These are phyloP conservation scores for Alcis repandata DNA, from an alignment of 2,888 invertebrate genomes.

Conservation along the genomic window DNA sequence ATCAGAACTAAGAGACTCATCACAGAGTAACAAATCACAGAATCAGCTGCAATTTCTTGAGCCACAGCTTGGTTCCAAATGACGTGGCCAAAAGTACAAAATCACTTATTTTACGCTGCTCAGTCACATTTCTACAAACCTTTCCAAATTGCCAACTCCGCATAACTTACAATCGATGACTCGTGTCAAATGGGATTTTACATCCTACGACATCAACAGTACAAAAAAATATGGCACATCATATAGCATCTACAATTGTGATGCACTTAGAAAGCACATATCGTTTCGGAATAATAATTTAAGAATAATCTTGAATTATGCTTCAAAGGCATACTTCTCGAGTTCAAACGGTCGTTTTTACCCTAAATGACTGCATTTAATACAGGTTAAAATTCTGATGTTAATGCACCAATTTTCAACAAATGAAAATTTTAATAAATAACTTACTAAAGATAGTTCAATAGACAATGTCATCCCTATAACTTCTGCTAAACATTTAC, in stretches of 20 bases:
- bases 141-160: neutral
- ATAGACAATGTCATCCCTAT: neutral
- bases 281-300: too few relatives aligned
- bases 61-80: neutral
- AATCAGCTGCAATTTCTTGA: too few relatives aligned
- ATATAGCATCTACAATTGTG: neutral
- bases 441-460: neutral
- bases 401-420: neutral
- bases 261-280: neutral
- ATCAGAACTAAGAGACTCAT: too few relatives aligned
- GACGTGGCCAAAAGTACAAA: neutral
- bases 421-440: slow-evolving; percentile 1
- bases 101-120: neutral
- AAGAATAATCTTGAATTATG: neutral
- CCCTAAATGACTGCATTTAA: neutral
- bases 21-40: too few relatives aligned
- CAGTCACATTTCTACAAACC: slow-evolving; percentile 12
- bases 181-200: slow-evolving; percentile 13
- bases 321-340: neutral
- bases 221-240: slow-evolving; percentile 32
- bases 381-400: neutral
- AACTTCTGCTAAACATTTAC: too few relatives aligned
- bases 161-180: slow-evolving; percentile 15
- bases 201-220: slow-evolving; percentile 11
- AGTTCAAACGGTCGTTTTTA: neutral